Base-by-base conservation (phyloP, 2,113 vertebrate genomes). In the Myrmecophaga tridactyla region DNA sequence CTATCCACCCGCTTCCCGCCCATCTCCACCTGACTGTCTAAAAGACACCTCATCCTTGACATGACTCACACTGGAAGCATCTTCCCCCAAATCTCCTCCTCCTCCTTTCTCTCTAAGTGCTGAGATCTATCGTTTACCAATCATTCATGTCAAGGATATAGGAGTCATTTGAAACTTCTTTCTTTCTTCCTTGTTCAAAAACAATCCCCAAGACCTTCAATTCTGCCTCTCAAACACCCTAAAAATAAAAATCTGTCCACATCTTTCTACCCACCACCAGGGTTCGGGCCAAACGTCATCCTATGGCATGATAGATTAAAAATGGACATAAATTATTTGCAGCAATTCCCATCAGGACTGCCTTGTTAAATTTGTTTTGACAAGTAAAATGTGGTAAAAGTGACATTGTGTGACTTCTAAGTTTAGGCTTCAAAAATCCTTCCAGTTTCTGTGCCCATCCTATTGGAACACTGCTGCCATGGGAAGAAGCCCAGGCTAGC, bases 61-160 rank as follows among this genome's bases (percentile, higher is more conserved):
- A 9, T 93, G 95, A 97, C 87, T 97, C 96, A 96, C 60, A 48
- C 13, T 46, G 81, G 70, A 95, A 93, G 89, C 31, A 92, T 67
- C 77, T 84, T 69, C 58, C 31, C 13, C 69, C 34, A 97, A 94
- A 95, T 96, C 87, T 94, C 93, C 96, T 95, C 76, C 63, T 90
- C 93, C 46, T 94, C 91, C 94, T 96, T 95, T 95, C 73, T 75
- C 53, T 94, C 63, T 92, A 85, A 92, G 39, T 77, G 13, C 25
- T 84, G 75, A 41, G 29, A 78, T 73, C 36, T 95, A 53, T 17
- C 43, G 41, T 80, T 60, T 69, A 94, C 70, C 65, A 86, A 12
- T 93, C 53, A 93, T 43, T 2, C 41, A 89, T 1, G 23, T 51
- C 83, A 76, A 86, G 29, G 18, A 69, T 58, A 53, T 86, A 62